Percentiles rank a stretch among this genome's conserved stretches.
Conservation (phyloP, 2,888 invertebrate species). For the Diplazon laetatorius region DNA sequence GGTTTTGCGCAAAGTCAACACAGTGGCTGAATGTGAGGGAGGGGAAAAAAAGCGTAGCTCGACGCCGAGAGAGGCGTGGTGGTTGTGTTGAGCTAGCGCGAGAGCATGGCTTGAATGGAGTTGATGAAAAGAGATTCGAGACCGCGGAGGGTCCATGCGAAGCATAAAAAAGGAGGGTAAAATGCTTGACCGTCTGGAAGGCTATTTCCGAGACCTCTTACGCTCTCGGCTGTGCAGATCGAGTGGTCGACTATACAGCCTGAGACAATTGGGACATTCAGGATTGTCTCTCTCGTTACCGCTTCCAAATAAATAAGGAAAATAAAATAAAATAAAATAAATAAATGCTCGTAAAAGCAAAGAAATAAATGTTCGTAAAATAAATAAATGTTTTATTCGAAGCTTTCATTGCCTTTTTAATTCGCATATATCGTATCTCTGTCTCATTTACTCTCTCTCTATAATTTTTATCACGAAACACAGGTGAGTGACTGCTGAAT, state of each 20-base stretch:
- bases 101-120: neutral
- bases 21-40: neutral
- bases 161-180: constrained; percentile 2
- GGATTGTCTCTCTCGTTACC: constrained; percentile 15
- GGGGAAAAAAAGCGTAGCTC: neutral
- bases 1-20: neutral
- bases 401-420: neutral
- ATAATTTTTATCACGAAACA: too few relatives aligned
- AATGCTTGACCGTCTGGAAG: neutral
- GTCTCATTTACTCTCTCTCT: too few relatives aligned
- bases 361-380: too few relatives aligned
- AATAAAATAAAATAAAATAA: too few relatives aligned
- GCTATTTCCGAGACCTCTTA: neutral
- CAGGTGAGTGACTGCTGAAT: too few relatives aligned
- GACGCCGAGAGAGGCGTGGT: neutral
- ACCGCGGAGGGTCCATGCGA: neutral
- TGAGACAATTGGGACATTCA: neutral
- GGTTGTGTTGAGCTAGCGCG: neutral
- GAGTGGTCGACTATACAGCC: neutral
- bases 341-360: too few relatives aligned
- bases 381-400: neutral
- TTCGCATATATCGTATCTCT: too few relatives aligned
- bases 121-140: neutral
- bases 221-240: neutral
- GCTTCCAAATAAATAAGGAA: too few relatives aligned